Evolutionary conservation across 2,113 vertebrate species (phyloP).

Genomic region (Megaceryle maxima): DNA sequence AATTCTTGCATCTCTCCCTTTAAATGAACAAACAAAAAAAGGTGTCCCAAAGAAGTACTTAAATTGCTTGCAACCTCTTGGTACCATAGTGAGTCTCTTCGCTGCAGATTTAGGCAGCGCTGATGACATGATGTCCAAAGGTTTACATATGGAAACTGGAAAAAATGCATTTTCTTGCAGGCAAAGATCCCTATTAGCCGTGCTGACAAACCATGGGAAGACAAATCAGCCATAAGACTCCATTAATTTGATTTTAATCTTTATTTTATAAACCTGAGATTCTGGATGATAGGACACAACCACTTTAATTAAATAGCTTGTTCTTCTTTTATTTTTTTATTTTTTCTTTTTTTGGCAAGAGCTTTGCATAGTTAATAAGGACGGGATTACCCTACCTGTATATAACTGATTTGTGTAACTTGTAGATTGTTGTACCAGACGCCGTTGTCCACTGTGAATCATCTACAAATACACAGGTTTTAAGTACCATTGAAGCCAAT

Average conservation of each 20-base stretch:
- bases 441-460: rapidly evolving
- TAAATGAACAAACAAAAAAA: neutral
- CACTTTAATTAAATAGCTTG: slow-evolving; percentile 32
- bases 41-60: neutral
- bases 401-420: neutral
- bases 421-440: neutral
- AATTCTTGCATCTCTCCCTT: neutral
- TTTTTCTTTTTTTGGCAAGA: neutral
- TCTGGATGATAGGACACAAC: slow-evolving; percentile 4
- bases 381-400: neutral
- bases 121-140: neutral
- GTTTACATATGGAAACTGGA: neutral
- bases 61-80: neutral
- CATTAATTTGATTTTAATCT: slow-evolving; percentile 60
- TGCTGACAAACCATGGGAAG: neutral
- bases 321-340: neutral
- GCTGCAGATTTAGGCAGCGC: rapidly evolving
- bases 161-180: neutral
- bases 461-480: neutral
- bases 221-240: slow-evolving; percentile 1
- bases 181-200: neutral
- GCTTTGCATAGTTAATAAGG: neutral
- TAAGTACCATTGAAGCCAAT: neutral
- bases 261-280: slow-evolving; percentile 43
- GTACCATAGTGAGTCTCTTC: neutral